Conservation (phyloP, 2,113 vertebrate genomes). For the Eulemur macaco region DNA sequence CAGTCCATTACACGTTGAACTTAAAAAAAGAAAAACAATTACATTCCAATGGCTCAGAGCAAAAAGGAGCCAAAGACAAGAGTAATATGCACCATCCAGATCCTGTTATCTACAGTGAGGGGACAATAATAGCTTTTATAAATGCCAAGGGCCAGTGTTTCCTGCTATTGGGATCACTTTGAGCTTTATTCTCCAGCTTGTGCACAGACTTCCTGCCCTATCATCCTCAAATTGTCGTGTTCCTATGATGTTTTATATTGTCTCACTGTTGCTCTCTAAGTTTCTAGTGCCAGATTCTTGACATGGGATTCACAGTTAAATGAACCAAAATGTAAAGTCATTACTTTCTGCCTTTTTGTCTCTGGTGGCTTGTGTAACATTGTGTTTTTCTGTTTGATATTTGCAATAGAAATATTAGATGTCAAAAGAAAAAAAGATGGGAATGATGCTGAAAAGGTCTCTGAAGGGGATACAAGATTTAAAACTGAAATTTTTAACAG, state of each 20-base stretch:
- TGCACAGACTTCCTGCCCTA: not conserved
- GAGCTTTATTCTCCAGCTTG: not conserved
- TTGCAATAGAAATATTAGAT: constrained; percentile 45
- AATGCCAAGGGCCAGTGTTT: not conserved
- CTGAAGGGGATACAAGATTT: not conserved
- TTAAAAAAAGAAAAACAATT: constrained; percentile 8
- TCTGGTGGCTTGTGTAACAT: constrained; percentile 32
- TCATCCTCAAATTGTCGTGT: not conserved
- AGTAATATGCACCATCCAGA: not conserved
- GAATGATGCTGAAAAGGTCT: not conserved
- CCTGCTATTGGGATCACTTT: not conserved
- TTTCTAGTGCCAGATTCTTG: constrained; percentile 22
- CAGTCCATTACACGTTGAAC: not conserved
- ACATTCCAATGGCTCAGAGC: not conserved
- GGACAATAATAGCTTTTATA: constrained; percentile 26
- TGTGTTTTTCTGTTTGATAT: constrained; percentile 23
- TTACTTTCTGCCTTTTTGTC: constrained; percentile 52
- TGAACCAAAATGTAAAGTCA: constrained; percentile 52
- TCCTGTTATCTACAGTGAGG: constrained; percentile 11
- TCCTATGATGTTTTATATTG: not conserved
- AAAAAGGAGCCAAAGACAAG: not conserved
- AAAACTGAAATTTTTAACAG: not conserved
- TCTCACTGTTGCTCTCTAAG: not conserved
- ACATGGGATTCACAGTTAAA: constrained; percentile 50
- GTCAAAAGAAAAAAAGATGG: not conserved